Evolutionary conservation across 2,797 vertebrate genomes (phyloP).

Genomic region (Hypotaenidia okinawae): DNA sequence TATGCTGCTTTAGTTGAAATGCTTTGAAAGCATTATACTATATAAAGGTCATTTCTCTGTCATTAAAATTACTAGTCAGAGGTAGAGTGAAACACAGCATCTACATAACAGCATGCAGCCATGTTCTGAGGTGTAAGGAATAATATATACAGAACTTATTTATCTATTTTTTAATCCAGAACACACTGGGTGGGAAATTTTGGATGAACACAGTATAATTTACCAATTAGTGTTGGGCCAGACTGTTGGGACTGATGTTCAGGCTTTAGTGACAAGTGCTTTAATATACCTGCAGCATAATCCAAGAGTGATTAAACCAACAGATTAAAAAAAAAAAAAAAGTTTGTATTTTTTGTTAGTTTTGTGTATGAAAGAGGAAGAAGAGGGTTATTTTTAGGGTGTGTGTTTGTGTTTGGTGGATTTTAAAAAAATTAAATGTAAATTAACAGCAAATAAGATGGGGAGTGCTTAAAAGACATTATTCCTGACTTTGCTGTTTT

Average conservation of each 20-base stretch:
- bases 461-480: neutral
- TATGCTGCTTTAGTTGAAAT: neutral
- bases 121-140: neutral
- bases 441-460: neutral
- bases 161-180: slow-evolving; percentile 1
- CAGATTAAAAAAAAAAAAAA: neutral
- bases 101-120: neutral
- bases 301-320: neutral
- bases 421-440: neutral
- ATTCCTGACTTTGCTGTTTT: slow-evolving; percentile 50
- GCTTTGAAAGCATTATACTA: neutral
- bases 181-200: slow-evolving; percentile 35
- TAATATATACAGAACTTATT: neutral
- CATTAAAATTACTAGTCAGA: neutral
- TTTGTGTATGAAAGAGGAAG: neutral
- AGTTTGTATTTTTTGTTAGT: neutral
- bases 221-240: neutral
- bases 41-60: neutral
- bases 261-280: neutral
- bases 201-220: slow-evolving; percentile 16
- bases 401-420: neutral
- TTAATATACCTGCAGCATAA: neutral
- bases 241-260: neutral
- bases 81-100: neutral
- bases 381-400: neutral